A percentile compares a stretch with the other conserved stretches of the same genome.
These are phyloP conservation scores for Limnephilus lunatus DNA, from an alignment of 2,888 invertebrate genomes.

Conservation along the genomic window DNA sequence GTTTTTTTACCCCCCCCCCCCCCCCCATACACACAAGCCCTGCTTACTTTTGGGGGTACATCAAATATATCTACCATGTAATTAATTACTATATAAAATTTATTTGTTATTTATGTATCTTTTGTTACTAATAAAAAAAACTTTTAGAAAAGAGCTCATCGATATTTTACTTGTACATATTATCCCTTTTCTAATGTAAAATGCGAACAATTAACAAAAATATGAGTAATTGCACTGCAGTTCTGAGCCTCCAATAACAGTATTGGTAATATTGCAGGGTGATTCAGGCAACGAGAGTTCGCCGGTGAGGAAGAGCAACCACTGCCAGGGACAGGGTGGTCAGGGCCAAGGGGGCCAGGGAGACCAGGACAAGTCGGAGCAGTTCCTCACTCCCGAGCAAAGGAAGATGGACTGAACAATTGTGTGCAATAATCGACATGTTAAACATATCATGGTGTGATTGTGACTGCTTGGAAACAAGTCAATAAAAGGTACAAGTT, in stretches of 20 bases:
- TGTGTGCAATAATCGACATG: slow-evolving; percentile 73
- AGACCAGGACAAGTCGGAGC: slow-evolving; percentile 42
- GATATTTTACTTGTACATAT: not conserved
- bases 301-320: slow-evolving; percentile 77
- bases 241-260: not conserved
- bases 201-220: too few species aligned
- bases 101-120: too few species aligned
- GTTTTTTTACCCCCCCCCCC: too few species aligned
- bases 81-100: too few species aligned
- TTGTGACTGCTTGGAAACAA: slow-evolving; percentile 72
- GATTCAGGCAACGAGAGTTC: slow-evolving; percentile 83
- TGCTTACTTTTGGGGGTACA: too few species aligned
- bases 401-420: slow-evolving; percentile 64
- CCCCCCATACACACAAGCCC: too few species aligned
- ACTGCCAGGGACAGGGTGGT: slow-evolving; percentile 63
- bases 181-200: too few species aligned
- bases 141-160: not conserved
- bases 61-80: too few species aligned
- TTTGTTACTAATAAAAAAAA: too few species aligned
- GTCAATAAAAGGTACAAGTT: slow-evolving; percentile 51
- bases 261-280: slow-evolving; percentile 73
- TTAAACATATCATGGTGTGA: slow-evolving; percentile 78
- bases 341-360: slow-evolving; percentile 11
- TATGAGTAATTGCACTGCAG: not conserved
- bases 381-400: slow-evolving; percentile 42